Conservation (phyloP, 2,113 vertebrate species). For the Antechinus stuartii region DNA sequence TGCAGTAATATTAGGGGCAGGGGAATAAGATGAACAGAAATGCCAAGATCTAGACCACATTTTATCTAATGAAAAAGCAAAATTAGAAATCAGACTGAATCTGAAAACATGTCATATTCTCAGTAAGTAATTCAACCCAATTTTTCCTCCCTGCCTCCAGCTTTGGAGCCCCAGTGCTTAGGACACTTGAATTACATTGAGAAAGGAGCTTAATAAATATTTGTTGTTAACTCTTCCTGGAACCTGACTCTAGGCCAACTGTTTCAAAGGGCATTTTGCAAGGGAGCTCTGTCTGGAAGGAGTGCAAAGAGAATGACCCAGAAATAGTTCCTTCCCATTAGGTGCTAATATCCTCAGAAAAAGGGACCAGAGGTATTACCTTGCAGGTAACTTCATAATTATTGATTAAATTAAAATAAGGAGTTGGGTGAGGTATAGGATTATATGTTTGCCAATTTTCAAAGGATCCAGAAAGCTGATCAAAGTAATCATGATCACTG, state of each 20-base stretch:
- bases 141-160: neutral
- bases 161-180: neutral
- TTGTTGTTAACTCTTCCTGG: constrained; percentile 19
- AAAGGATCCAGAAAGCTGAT: neutral
- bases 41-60: neutral
- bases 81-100: neutral
- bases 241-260: constrained; percentile 9
- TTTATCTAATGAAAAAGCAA: neutral
- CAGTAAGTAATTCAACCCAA: neutral
- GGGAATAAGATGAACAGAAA: neutral
- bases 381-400: neutral
- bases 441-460: neutral
- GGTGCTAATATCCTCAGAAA: neutral
- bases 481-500: neutral
- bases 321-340: neutral
- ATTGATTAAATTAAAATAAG: neutral
- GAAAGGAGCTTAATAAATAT: neutral
- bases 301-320: neutral
- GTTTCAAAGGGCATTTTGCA: neutral
- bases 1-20: no score
- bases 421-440: neutral
- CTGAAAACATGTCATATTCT: neutral
- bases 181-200: neutral
- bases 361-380: neutral
- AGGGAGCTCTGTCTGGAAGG: no score